These are phyloP conservation scores for Euphydryas editha DNA, from an alignment of 2,888 invertebrate genomes.

Conservation along the genomic window DNA sequence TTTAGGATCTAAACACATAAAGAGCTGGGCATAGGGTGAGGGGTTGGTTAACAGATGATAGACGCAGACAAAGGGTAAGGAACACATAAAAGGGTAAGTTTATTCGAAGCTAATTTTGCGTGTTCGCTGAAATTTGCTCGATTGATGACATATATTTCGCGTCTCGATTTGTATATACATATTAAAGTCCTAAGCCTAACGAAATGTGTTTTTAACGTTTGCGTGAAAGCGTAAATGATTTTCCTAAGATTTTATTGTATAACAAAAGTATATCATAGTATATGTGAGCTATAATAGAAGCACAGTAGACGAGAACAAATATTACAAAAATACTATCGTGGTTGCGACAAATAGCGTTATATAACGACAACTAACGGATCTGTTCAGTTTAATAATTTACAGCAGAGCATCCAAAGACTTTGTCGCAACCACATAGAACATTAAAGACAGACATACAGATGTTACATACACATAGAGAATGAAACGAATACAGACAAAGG, in stretches of 20 bases:
- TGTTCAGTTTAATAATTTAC: slow-evolving; percentile 55
- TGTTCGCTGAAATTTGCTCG: slow-evolving; percentile 81
- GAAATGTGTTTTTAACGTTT: slow-evolving; percentile 79
- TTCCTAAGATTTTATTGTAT: slow-evolving; percentile 80
- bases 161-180: slow-evolving; percentile 75
- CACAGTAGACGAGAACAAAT: slow-evolving; percentile 83
- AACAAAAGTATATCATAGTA: slow-evolving; percentile 76
- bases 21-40: slow-evolving; percentile 82
- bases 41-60: slow-evolving; percentile 88
- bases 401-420: slow-evolving; percentile 52
- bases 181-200: slow-evolving; percentile 76
- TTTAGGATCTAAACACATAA: slow-evolving; percentile 83
- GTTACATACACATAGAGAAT: slow-evolving; percentile 85
- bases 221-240: slow-evolving; percentile 84
- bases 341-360: slow-evolving; percentile 72
- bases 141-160: slow-evolving; percentile 76
- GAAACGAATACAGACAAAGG: slow-evolving; percentile 83
- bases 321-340: slow-evolving; percentile 77
- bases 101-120: slow-evolving; percentile 83
- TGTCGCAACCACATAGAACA: slow-evolving; percentile 80
- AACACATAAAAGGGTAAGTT: slow-evolving; percentile 85
- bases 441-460: slow-evolving; percentile 84
- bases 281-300: slow-evolving; percentile 79
- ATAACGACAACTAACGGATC: slow-evolving; percentile 50
- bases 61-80: slow-evolving; percentile 91